Percentiles rank a stretch among this genome's conserved stretches.
These are phyloP conservation scores for Drosophila dives DNA, from an alignment of 2,888 invertebrate species.

Conservation along the genomic window DNA sequence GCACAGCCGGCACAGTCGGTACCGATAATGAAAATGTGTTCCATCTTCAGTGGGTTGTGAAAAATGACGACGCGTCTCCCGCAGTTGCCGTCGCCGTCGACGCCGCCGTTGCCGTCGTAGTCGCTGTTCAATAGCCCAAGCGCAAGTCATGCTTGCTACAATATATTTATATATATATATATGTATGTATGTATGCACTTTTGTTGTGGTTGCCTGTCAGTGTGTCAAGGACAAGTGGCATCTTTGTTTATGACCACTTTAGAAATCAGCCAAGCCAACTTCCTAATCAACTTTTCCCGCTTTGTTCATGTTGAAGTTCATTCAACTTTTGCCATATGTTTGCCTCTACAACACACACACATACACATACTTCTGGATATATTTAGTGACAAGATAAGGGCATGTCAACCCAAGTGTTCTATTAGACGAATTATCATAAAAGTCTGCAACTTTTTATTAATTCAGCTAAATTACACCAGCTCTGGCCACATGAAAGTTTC, in stretches of 20 bases:
- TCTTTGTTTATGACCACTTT: constrained; percentile 68
- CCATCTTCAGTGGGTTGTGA: constrained; percentile 50
- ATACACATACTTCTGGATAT: neutral
- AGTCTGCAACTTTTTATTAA: neutral
- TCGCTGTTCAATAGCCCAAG: constrained; percentile 52
- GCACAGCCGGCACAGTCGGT: constrained; percentile 17
- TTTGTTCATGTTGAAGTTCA: constrained; percentile 41
- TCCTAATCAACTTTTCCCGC: constrained; percentile 53
- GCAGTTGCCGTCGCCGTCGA: constrained; percentile 24
- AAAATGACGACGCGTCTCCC: constrained; percentile 54
- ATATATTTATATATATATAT: constrained; percentile 23
- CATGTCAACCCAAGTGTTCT: constrained; percentile 6
- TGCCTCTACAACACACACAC: neutral
- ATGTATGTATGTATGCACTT: constrained; percentile 23
- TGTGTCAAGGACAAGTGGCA: constrained; percentile 78
- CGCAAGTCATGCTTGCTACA: constrained; percentile 69
- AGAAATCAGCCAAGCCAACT: constrained; percentile 61
- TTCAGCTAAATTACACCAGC: neutral
- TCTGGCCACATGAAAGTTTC: neutral
- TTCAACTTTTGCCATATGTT: constrained; percentile 47
- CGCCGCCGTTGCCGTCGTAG: constrained; percentile 6
- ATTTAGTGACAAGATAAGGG: constrained; percentile 19
- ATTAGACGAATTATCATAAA: constrained; percentile 27
- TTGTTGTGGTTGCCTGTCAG: constrained; percentile 62
- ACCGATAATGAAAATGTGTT: constrained; percentile 72